Evolutionary conservation across 1,140 invertebrate species (phyloP).

Genomic region (Onthophagus taurus): DNA sequence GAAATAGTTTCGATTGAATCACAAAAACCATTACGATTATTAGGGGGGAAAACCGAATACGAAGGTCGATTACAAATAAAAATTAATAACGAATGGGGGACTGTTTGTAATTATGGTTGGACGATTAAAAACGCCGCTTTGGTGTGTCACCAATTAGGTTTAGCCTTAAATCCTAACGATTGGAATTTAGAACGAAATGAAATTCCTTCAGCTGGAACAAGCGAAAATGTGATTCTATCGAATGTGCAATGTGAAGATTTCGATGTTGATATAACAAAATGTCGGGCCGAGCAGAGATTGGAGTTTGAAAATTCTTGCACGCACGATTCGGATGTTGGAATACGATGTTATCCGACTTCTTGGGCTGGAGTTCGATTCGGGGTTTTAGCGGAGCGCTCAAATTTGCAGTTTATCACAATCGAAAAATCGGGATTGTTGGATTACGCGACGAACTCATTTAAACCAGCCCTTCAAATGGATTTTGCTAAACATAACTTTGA

Average conservation of each 20-base stretch:
- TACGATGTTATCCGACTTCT: conserved; percentile 78
- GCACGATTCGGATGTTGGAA: conserved; percentile 78
- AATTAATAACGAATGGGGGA: conserved; percentile 85
- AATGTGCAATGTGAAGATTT: conserved; percentile 86
- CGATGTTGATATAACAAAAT: conserved; percentile 86
- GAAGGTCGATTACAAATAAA: conserved; percentile 76
- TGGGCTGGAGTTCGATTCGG: conserved; percentile 90
- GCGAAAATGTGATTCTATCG: conserved; percentile 67
- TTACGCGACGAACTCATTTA: conserved; percentile 82
- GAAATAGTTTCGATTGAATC: conserved; percentile 44
- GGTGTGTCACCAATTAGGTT: conserved; percentile 90
- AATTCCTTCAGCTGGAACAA: conserved; percentile 66
- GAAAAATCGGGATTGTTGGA: conserved; percentile 91
- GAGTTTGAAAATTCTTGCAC: conserved; percentile 86
- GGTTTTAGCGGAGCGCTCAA: conserved; percentile 73
- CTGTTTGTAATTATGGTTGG: conserved; percentile 95
- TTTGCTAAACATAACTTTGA: conserved; percentile 88
- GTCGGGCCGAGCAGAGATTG: conserved; percentile 61
- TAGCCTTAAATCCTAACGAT: conserved; percentile 85
- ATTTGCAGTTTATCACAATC: conserved; percentile 80
- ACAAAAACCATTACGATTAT: conserved; percentile 54
- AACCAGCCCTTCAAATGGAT: conserved; percentile 91
- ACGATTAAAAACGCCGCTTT: conserved; percentile 83
- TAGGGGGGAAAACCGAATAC: conserved; percentile 61
- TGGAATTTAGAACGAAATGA: conserved; percentile 76